phyloP scores from a whole-genome alignment of 2,113 vertebrate genomes.

The Pseudolaguvia tuberculata region DNA sequence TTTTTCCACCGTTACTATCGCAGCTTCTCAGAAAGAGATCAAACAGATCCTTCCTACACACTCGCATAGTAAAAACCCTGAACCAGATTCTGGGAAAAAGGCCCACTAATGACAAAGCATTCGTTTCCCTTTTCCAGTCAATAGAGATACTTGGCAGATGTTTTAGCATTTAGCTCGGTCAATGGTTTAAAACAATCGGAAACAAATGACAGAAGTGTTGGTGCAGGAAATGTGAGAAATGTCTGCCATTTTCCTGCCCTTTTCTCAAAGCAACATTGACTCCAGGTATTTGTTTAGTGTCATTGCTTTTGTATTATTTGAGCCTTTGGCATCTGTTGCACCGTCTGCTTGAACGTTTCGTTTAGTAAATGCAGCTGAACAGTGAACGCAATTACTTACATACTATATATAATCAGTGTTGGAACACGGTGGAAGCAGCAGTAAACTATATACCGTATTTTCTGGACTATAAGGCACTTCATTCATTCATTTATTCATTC shows the following conservation, averaged over 20 bases:
- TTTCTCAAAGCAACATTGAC: constrained; percentile 1
- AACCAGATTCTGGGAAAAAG: background rate
- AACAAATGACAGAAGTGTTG: background rate
- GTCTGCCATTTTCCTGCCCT: constrained; percentile 31
- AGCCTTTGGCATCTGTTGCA: background rate
- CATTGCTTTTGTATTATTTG: background rate
- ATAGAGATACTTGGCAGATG: constrained; percentile 13
- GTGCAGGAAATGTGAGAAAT: constrained; percentile 23
- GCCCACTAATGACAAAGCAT: constrained; percentile 6
- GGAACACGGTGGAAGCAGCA: too few relatives aligned
- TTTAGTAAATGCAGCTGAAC: too few relatives aligned
- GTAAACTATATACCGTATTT: too few relatives aligned
- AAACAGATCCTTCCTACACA: background rate
- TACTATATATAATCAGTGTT: too few relatives aligned
- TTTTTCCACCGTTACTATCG: background rate
- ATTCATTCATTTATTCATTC: too few relatives aligned
- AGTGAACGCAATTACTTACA: too few relatives aligned
- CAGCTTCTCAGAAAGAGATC: background rate
- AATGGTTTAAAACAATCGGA: background rate
- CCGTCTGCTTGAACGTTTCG: too few relatives aligned
- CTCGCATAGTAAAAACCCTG: constrained; percentile 5
- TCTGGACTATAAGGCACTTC: too few relatives aligned
- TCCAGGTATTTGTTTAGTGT: background rate
- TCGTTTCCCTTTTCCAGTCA: background rate
- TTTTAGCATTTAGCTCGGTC: background rate